Evolutionary conservation across 1,140 invertebrate species (phyloP).

Genomic region (Diabrotica virgifera): DNA sequence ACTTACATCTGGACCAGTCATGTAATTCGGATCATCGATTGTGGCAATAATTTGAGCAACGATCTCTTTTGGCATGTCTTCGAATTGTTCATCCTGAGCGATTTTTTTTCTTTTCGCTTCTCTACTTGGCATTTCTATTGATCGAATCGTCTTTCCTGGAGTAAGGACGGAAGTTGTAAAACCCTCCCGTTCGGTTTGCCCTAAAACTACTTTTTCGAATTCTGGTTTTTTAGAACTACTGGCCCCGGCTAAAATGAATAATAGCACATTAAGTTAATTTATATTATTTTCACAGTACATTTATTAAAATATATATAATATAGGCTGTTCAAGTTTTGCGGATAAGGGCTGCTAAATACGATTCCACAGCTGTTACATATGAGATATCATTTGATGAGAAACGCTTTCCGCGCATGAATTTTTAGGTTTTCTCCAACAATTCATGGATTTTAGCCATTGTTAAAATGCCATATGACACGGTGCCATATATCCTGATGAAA

Average conservation of each 20-base stretch:
- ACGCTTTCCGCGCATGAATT: no score
- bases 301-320: no score
- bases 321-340: no score
- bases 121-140: constrained; percentile 27
- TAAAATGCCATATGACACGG: no score
- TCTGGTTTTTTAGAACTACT: constrained; percentile 48
- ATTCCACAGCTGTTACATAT: no score
- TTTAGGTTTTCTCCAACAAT: no score
- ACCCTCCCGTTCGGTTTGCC: constrained; percentile 61
- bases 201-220: constrained; percentile 65
- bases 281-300: no score
- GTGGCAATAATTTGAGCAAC: constrained; percentile 74
- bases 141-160: constrained; percentile 27
- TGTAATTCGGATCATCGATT: constrained; percentile 74
- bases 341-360: no score
- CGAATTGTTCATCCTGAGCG: constrained; percentile 50
- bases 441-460: no score
- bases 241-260: constrained; percentile 5
- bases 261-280: no score
- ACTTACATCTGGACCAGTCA: constrained; percentile 75
- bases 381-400: no score
- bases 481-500: no score
- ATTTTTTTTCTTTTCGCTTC: constrained; percentile 40
- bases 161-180: constrained; percentile 68
- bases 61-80: constrained; percentile 65